phyloP scores from a whole-genome alignment of 2,888 invertebrate species.

The Lithophane leautieri region DNA sequence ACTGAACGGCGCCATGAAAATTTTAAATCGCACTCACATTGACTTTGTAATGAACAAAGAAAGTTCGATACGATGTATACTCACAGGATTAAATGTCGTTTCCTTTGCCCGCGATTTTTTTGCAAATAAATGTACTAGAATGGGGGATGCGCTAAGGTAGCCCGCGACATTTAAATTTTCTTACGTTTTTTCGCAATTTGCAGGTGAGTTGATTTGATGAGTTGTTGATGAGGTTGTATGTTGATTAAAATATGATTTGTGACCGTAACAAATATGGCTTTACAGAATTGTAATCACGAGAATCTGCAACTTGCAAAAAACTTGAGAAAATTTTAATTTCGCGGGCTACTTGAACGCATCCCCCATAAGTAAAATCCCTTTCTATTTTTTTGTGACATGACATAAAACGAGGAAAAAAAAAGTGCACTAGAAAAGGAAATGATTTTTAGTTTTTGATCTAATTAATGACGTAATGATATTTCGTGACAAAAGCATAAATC shows the following conservation, averaged over 20 bases:
- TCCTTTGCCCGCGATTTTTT: slow-evolving; percentile 8
- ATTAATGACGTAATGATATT: background rate
- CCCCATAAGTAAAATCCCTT: background rate
- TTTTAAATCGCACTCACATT: slow-evolving; percentile 66
- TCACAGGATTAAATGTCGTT: slow-evolving; percentile 35
- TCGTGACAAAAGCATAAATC: background rate
- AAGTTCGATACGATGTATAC: slow-evolving; percentile 41
- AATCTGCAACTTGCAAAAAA: no score
- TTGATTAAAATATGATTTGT: no score
- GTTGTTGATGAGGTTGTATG: no score
- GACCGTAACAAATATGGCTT: no score
- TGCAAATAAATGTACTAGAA: no score
- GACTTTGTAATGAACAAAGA: slow-evolving; percentile 67
- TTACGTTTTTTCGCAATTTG: no score
- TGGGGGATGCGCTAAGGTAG: no score
- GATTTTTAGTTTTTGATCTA: slow-evolving; percentile 3
- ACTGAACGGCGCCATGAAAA: slow-evolving; percentile 60
- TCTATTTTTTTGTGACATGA: background rate
- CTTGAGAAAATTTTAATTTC: no score
- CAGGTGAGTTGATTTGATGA: no score
- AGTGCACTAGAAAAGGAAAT: background rate
- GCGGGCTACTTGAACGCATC: no score
- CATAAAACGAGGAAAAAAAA: background rate
- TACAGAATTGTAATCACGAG: no score
- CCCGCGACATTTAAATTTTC: no score